Evolutionary conservation across 2,113 vertebrate species (phyloP).

Genomic region (Halichoerus grypus): DNA sequence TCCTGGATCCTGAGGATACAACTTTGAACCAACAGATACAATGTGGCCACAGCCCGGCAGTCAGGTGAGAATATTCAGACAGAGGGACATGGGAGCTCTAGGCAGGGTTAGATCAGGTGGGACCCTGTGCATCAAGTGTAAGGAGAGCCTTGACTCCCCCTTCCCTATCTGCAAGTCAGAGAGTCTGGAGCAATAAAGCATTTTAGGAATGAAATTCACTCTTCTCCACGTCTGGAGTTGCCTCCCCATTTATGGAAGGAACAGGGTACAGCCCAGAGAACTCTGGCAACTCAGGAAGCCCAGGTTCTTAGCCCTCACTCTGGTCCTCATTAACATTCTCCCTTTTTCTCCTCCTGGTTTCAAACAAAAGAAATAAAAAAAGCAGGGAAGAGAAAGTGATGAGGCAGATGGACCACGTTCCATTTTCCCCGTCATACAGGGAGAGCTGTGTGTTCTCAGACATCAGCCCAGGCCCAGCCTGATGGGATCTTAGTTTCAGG

Average conservation of each 20-base stretch:
- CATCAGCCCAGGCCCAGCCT: not conserved
- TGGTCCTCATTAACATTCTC: not conserved
- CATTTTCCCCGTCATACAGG: accelerated
- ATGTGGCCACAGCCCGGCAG: not conserved
- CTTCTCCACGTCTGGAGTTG: not conserved
- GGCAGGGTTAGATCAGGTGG: too few relatives aligned
- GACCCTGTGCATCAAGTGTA: not conserved
- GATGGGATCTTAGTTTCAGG: not conserved
- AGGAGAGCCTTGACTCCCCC: not conserved
- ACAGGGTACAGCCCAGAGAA: not conserved
- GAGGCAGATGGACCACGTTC: not conserved
- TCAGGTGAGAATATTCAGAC: not conserved
- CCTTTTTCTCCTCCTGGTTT: not conserved
- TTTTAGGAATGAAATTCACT: not conserved
- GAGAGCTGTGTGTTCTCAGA: not conserved
- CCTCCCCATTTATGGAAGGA: not conserved
- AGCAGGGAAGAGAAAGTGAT: not conserved
- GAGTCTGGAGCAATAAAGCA: not conserved
- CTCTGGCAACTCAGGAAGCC: not conserved
- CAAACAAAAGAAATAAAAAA: not conserved
- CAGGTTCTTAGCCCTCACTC: too few relatives aligned
- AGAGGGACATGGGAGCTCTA: not conserved
- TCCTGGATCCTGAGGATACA: not conserved
- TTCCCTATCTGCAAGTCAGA: not conserved
- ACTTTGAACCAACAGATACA: not conserved